Conservation (phyloP, 2,113 vertebrate species). For the Phainopepla nitens region DNA sequence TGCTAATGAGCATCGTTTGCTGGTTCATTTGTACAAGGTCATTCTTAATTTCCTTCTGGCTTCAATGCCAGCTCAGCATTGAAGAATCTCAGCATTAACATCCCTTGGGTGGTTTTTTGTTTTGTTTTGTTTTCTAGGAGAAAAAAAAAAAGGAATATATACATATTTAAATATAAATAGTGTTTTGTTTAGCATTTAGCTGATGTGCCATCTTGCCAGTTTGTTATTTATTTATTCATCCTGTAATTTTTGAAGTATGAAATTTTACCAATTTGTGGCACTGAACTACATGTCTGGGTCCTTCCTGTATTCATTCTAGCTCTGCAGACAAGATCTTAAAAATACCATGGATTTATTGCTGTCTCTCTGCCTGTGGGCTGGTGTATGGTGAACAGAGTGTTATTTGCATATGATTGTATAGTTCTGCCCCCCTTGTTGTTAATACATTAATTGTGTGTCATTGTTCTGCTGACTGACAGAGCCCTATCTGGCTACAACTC, state of each 20-base stretch:
- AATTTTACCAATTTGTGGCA: not conserved
- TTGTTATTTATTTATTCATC: not conserved
- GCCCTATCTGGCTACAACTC: not conserved
- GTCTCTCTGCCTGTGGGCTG: not conserved
- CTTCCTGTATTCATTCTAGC: not conserved
- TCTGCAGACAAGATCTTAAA: not conserved
- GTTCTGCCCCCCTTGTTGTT: not conserved
- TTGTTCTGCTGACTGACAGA: not conserved
- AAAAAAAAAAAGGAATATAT: not conserved
- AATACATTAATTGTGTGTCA: not conserved
- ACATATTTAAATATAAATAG: not conserved
- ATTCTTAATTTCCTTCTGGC: not conserved
- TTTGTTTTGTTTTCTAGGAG: not conserved
- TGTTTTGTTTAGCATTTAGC: not conserved
- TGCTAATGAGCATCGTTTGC: constrained; percentile 35
- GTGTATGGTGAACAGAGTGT: not conserved
- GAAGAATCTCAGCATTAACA: not conserved
- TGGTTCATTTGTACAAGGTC: not conserved
- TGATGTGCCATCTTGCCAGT: not conserved
- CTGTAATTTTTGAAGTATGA: not conserved
- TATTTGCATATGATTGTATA: not conserved
- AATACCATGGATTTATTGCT: not conserved
- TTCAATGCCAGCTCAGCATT: not conserved
- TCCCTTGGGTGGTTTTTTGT: not conserved
- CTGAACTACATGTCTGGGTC: not conserved